These are phyloP conservation scores for Zoanthus gigantus DNA, from an alignment of 92 coral and sea anemone species.

Conservation along the genomic window DNA sequence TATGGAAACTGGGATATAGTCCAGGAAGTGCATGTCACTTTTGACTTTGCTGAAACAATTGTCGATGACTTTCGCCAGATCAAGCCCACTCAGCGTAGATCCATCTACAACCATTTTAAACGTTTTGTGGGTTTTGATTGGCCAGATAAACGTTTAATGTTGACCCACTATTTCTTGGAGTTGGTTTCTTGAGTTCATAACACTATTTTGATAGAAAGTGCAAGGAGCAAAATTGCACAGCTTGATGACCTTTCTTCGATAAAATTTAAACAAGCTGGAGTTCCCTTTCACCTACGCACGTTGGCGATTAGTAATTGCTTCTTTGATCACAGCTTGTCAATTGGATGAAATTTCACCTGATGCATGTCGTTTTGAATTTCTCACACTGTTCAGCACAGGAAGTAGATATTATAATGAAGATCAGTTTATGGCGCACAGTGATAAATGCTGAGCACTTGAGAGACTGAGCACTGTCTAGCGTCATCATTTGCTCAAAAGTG, in stretches of 20 bases:
- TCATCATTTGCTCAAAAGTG: too few species aligned
- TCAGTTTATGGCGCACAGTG: background rate
- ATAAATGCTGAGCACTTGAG: too few species aligned
- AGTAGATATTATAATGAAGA: background rate
- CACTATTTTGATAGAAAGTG: conserved; percentile 18
- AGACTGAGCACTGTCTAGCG: too few species aligned
- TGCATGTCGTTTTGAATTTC: background rate
- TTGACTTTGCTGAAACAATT: conserved; percentile 52
- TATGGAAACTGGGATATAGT: conserved; percentile 5
- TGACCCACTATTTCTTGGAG: conserved; percentile 62
- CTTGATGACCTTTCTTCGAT: conserved; percentile 46
- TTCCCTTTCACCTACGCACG: too few species aligned
- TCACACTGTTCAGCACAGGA: background rate
- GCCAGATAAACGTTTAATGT: conserved; percentile 52
- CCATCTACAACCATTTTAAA: conserved; percentile 32
- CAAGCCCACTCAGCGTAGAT: conserved; percentile 16
- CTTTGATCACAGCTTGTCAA: too few species aligned
- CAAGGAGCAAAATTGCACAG: conserved; percentile 58
- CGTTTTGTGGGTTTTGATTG: conserved; percentile 5
- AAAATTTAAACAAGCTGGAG: background rate
- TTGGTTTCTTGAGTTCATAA: conserved; percentile 30
- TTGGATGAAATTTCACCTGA: too few species aligned
- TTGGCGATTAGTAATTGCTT: too few species aligned
- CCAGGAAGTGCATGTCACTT: conserved; percentile 48
- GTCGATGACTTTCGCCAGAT: conserved; percentile 46